Evolutionary conservation across 2,113 vertebrate species (phyloP), one percentile per base, ranked within the genome.

Genomic region (Arothron firmamentum): DNA sequence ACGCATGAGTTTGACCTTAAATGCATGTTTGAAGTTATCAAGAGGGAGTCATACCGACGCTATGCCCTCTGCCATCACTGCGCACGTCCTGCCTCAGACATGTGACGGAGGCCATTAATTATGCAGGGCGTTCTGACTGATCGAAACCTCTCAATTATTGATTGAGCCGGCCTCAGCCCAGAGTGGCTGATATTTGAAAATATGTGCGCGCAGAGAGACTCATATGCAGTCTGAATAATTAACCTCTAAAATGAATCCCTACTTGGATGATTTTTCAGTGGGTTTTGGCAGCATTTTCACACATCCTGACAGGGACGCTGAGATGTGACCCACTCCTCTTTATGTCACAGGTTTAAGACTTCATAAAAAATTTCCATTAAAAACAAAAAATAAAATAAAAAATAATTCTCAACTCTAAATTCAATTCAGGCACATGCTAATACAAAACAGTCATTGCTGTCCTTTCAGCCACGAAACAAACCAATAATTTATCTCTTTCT

Each of bases 301-400:
- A 47, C 45, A 47, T 47, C 7, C 7, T 47, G 45, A 47, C 45
- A 47, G 45, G 23, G 15, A 20, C 20, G 50, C 19, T 14, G 21
- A 25, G 34, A 38, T 38, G 34, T 38, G 34, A 38, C 31, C n/a
- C 34, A 38, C 43, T 57, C 38, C 17, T 59, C 59, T 77, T 53
- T 59, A 48, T 78, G 55, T 74, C 67, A 72, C 70, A 64, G 65
- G 54, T 58, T 50, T 48, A 62, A 72, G 62, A 67, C 67, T 43
- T n/a, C n/a, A n/a, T n/a, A n/a, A n/a, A n/a, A n/a, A n/a, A n/a
- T n/a, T n/a, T n/a, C n/a, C n/a, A n/a, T n/a, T n/a, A n/a, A n/a
- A 15, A 62, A 17, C 9, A 52, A 18, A 16, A 9, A 38, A 2
- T 17, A 48, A 67, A 77, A 47, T 38, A 2, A 18, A 48, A 67